Evolutionary conservation across 2,113 vertebrate genomes (phyloP).

Genomic region (Laticauda laticaudata): DNA sequence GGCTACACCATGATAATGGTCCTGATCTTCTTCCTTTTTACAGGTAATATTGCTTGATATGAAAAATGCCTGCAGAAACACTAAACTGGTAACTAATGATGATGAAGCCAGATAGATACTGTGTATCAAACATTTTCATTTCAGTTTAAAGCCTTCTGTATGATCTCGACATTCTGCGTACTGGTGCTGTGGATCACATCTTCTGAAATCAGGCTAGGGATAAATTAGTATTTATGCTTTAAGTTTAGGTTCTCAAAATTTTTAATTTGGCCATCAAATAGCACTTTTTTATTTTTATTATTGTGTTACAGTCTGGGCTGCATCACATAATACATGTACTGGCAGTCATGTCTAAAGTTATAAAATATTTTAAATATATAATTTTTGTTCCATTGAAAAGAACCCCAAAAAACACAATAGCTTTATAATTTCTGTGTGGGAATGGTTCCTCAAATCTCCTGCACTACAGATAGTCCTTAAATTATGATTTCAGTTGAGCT

Average conservation of each 20-base stretch:
- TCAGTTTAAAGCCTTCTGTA: background rate
- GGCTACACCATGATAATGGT: conserved; percentile 96
- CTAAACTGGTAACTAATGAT: background rate
- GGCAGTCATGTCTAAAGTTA: background rate
- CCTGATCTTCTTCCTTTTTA: conserved; percentile 94
- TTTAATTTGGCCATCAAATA: background rate
- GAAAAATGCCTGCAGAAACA: background rate
- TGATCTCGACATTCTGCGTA: background rate
- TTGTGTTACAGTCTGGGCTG: background rate
- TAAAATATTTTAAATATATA: background rate
- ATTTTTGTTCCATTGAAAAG: background rate
- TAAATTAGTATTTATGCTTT: background rate
- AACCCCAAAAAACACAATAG: background rate
- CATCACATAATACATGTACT: background rate
- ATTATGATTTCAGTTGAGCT: too few relatives aligned
- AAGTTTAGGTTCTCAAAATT: background rate
- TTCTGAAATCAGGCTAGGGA: background rate
- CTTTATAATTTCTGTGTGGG: background rate
- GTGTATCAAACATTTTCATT: background rate
- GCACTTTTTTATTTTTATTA: background rate
- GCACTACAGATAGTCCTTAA: background rate
- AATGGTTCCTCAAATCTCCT: background rate
- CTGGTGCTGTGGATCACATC: background rate
- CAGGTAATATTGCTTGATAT: conserved; percentile 69
- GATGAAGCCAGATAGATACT: background rate